phyloP scores from a whole-genome alignment of 2,113 vertebrate species.

The Dendrocopos noguchii region DNA sequence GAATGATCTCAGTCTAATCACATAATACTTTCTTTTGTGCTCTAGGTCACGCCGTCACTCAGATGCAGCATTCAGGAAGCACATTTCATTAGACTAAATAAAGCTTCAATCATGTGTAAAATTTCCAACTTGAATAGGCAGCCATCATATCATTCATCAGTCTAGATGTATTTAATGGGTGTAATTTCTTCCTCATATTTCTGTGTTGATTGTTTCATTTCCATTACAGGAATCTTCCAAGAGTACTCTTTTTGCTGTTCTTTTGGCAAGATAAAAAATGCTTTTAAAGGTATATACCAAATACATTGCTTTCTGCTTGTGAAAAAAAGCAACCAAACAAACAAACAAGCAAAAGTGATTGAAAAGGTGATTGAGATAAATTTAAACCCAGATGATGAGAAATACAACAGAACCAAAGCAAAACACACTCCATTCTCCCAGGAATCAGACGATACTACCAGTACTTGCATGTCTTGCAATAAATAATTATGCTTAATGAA shows the following conservation, averaged over 20 bases:
- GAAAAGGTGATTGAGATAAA: constrained; percentile 25
- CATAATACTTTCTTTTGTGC: constrained; percentile 94
- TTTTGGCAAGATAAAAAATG: constrained; percentile 74
- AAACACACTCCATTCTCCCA: neutral
- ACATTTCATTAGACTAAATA: constrained; percentile 96
- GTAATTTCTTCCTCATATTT: constrained; percentile 90
- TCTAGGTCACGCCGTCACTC: constrained; percentile 84
- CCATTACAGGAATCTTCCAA: constrained; percentile 78
- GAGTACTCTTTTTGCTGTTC: constrained; percentile 70
- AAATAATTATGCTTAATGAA: constrained; percentile 48
- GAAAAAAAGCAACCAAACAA: too few species aligned
- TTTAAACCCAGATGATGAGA: constrained; percentile 28
- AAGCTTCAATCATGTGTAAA: constrained; percentile 98
- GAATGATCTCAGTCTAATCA: constrained; percentile 86
- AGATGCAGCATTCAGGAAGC: constrained; percentile 93
- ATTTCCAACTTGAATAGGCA: constrained; percentile 91
- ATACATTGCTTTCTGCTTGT: constrained; percentile 81
- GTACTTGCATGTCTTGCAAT: neutral
- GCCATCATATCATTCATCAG: constrained; percentile 91
- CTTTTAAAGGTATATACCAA: constrained; percentile 72
- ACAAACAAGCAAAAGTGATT: neutral
- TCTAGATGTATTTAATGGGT: constrained; percentile 85
- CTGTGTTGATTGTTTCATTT: constrained; percentile 86
- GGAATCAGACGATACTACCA: neutral
- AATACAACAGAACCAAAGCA: neutral